These are phyloP conservation scores for Microcebus jonahi DNA, from an alignment of 2,113 vertebrate genomes.

Conservation along the genomic window DNA sequence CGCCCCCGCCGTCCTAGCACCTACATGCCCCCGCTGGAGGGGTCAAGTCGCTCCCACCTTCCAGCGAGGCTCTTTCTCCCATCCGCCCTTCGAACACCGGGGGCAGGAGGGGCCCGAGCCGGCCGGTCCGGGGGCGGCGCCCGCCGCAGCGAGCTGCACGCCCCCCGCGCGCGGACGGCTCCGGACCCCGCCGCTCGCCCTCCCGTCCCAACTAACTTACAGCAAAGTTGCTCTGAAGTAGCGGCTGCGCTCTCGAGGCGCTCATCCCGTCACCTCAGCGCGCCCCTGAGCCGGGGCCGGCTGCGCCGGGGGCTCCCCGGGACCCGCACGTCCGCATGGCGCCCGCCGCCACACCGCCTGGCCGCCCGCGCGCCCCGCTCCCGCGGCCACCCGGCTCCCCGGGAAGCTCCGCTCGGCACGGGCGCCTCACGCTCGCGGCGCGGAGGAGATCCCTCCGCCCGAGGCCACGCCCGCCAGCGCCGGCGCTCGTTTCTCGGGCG, in stretches of 20 bases:
- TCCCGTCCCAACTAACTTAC: conserved; percentile 49
- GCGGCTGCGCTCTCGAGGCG: not conserved
- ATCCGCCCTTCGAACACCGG: no score
- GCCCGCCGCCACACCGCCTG: not conserved
- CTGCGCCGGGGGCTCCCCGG: not conserved
- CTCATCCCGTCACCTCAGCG: not conserved
- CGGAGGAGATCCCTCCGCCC: conserved; percentile 71
- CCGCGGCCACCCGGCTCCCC: not conserved
- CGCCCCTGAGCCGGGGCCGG: not conserved
- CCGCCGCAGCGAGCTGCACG: not conserved
- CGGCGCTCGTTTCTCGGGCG: conserved; percentile 69
- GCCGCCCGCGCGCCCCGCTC: conserved; percentile 7
- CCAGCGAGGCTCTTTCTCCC: not conserved
- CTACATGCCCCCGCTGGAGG: not conserved
- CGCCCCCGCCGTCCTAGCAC: not conserved
- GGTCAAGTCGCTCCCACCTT: not conserved
- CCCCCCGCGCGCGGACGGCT: not conserved
- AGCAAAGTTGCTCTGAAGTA: conserved; percentile 44
- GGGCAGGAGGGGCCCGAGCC: not conserved
- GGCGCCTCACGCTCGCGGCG: conserved; percentile 67
- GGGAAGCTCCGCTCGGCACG: not conserved
- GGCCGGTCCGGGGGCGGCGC: no score
- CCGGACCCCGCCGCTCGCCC: not conserved
- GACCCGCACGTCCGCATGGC: conserved; percentile 85
- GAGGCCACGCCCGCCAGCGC: conserved; percentile 73